phyloP scores from a whole-genome alignment of 1,140 invertebrate species.

The Laupala kohalensis region DNA sequence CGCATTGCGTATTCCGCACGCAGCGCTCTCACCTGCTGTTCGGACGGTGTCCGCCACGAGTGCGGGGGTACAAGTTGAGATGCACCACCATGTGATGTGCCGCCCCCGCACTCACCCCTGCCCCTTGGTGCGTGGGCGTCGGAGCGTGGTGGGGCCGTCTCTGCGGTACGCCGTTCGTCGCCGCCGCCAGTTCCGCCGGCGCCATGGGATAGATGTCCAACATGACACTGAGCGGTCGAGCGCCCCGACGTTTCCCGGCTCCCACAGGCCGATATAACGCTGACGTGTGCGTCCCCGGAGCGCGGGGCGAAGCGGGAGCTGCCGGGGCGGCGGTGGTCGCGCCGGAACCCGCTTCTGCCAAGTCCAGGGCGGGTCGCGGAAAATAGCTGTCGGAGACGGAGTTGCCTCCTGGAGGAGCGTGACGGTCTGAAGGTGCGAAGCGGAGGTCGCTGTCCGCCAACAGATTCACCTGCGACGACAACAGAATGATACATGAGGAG shows the following conservation, averaged over 20 bases:
- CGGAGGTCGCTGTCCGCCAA: conserved; percentile 20
- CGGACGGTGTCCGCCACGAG: background rate
- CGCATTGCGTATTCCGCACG: background rate
- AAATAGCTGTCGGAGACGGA: conserved; percentile 16
- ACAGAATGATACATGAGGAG: too few species aligned
- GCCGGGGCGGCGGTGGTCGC: too few species aligned
- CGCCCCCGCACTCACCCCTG: too few species aligned
- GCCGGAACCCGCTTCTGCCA: too few species aligned
- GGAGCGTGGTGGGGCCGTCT: background rate
- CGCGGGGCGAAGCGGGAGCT: too few species aligned
- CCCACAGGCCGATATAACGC: too few species aligned
- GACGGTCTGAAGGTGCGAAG: too few species aligned
- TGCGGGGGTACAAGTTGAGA: background rate
- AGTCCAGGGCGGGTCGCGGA: too few species aligned
- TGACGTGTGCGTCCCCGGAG: too few species aligned
- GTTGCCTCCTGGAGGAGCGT: too few species aligned
- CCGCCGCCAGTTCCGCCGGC: background rate
- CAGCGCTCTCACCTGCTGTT: background rate
- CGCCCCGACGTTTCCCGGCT: too few species aligned
- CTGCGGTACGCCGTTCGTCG: background rate
- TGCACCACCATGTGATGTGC: background rate
- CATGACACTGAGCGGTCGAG: conserved; percentile 28
- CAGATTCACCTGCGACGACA: conserved; percentile 19
- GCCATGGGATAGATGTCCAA: conserved; percentile 33
- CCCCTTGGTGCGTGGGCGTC: too few species aligned